Percentiles rank a stretch among this genome's conserved stretches.
phyloP scores from a whole-genome alignment of 2,113 vertebrate genomes.

The Telmatochromis bifrenatus region DNA sequence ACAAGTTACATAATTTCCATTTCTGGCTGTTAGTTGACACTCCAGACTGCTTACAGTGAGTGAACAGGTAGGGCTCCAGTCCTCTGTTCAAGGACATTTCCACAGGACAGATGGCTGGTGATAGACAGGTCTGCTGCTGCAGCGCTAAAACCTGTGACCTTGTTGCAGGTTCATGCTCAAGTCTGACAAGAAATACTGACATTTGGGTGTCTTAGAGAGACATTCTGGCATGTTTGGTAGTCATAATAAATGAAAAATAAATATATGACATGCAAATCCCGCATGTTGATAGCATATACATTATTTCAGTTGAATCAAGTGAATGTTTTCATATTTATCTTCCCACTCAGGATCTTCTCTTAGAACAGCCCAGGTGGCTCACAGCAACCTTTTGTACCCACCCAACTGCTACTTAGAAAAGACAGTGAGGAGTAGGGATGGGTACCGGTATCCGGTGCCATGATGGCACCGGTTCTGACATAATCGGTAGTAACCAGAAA shows the following conservation, averaged over 20 bases:
- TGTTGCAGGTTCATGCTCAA: constrained; percentile 20
- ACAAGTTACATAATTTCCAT: not conserved
- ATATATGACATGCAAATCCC: not conserved
- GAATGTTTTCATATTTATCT: not conserved
- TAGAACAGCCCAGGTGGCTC: constrained; percentile 10
- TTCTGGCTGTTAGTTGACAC: not conserved
- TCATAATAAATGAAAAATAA: not conserved
- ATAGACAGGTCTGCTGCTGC: constrained; percentile 50
- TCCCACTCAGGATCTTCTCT: not conserved
- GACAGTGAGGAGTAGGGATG: not conserved
- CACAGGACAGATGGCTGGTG: constrained; percentile 55
- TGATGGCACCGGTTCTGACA: not conserved
- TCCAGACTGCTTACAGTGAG: constrained; percentile 2
- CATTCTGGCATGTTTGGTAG: not conserved
- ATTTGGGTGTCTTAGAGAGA: not conserved
- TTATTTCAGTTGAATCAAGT: not conserved
- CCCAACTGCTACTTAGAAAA: not conserved
- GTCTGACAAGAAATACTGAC: constrained; percentile 2
- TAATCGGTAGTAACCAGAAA: not conserved
- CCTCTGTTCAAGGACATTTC: constrained; percentile 48
- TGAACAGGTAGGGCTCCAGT: constrained; percentile 32
- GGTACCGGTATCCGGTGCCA: not conserved
- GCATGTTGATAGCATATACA: not conserved
- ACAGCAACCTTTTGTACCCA: not conserved
- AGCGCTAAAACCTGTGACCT: constrained; percentile 39